These are phyloP conservation scores for Microctenopoma stevenorrisi DNA, from an alignment of 2,797 vertebrate genomes.

Conservation along the genomic window DNA sequence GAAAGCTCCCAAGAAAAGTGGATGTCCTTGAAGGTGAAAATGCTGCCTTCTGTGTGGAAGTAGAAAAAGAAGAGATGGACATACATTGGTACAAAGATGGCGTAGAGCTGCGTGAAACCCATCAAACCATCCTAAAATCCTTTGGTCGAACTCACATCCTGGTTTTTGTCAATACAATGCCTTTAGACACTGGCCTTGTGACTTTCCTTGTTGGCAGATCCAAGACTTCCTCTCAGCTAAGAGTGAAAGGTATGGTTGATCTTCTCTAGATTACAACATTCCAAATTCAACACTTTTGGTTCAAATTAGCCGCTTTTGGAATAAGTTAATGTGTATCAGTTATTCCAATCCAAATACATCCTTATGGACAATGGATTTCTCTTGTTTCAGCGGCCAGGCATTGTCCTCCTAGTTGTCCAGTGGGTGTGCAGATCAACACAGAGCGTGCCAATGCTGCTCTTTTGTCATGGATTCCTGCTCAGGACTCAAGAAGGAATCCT, in stretches of 20 bases:
- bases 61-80: conserved; percentile 89
- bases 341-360: not conserved
- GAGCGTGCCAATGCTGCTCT: conserved; percentile 90
- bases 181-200: conserved; percentile 91
- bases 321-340: not conserved
- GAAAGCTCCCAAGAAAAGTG: conserved; percentile 94
- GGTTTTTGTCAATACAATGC: conserved; percentile 94
- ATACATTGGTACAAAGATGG: conserved; percentile 93
- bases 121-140: conserved; percentile 91
- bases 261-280: not conserved
- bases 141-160: conserved; percentile 95
- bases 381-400: conserved; percentile 87
- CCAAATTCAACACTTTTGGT: conserved; percentile 4
- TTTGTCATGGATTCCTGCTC: conserved; percentile 91
- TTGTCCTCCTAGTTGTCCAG: conserved; percentile 88
- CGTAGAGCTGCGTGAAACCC: conserved; percentile 87
- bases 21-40: conserved; percentile 98
- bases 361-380: conserved; percentile 16
- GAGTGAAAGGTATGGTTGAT: conserved; percentile 90
- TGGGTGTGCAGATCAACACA: conserved; percentile 90
- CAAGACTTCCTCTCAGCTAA: conserved; percentile 92
- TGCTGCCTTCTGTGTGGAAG: conserved; percentile 95
- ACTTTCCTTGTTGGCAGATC: conserved; percentile 91
- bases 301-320: not conserved
- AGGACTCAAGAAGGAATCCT: conserved; percentile 85